phyloP scores from a whole-genome alignment of 2,113 vertebrate genomes.

The Ascaphus truei region DNA sequence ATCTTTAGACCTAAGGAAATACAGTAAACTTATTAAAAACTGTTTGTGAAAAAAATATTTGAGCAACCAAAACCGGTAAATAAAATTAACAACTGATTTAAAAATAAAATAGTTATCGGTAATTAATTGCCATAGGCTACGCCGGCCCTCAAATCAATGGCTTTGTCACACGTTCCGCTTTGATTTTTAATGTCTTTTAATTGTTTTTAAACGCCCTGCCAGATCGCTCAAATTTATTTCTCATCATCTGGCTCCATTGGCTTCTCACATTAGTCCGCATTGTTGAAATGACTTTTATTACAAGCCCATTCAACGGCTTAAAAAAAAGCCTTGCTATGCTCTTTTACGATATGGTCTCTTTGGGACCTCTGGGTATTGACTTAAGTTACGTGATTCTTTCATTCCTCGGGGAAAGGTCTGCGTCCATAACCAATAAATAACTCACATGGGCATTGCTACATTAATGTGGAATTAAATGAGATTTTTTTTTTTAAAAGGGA shows the following conservation, averaged over 20 bases:
- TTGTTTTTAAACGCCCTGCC: conserved; percentile 87
- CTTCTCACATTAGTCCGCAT: conserved; percentile 48
- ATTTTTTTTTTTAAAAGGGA: background rate
- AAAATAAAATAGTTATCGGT: conserved; percentile 19
- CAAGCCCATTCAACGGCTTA: conserved; percentile 44
- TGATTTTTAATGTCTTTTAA: conserved; percentile 84
- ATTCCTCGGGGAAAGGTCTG: background rate
- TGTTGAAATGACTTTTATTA: conserved; percentile 55
- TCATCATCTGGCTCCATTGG: conserved; percentile 83
- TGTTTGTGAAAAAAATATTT: no score
- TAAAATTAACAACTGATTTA: no score
- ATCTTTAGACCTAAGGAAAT: no score
- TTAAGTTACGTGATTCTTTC: background rate
- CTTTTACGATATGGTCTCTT: conserved; percentile 30
- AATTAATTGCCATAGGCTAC: background rate
- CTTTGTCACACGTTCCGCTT: conserved; percentile 77
- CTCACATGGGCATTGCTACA: background rate
- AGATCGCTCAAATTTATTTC: conserved; percentile 84
- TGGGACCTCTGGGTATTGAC: background rate
- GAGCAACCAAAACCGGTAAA: no score
- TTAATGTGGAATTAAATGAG: background rate
- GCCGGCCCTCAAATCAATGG: conserved; percentile 52
- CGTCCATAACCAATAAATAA: background rate
- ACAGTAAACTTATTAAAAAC: no score
- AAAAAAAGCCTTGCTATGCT: conserved; percentile 44